These are phyloP conservation scores for Crenuchus spilurus DNA, from an alignment of 2,797 vertebrate species.

Conservation along the genomic window DNA sequence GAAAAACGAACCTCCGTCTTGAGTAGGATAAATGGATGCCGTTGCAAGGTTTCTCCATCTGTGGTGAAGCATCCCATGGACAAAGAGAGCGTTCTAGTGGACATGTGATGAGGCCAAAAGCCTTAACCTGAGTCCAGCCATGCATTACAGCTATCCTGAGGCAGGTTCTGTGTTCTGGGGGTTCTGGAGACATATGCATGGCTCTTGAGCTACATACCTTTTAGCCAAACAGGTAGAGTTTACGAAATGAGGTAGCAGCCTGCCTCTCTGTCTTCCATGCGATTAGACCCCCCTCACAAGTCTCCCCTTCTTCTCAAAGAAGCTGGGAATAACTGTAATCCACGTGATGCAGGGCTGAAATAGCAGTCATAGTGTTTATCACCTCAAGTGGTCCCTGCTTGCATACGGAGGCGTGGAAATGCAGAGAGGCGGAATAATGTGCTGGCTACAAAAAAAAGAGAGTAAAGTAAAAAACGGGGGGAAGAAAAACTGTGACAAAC, in stretches of 20 bases:
- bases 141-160: slow-evolving; percentile 50
- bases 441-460: slow-evolving; percentile 36
- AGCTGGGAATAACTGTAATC: slow-evolving; percentile 49
- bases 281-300: slow-evolving; percentile 43
- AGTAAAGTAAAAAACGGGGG: not conserved
- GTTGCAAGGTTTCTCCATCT: slow-evolving; percentile 14
- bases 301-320: slow-evolving; percentile 32
- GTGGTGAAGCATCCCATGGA: slow-evolving; percentile 20
- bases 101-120: slow-evolving; percentile 43
- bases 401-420: slow-evolving; percentile 26
- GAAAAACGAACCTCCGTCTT: too few species aligned
- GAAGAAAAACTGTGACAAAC: slow-evolving; percentile 53
- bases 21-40: slow-evolving; percentile 38
- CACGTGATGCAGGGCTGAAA: slow-evolving; percentile 51
- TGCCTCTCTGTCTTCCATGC: slow-evolving; percentile 48
- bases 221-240: slow-evolving; percentile 52
- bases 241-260: slow-evolving; percentile 44
- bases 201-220: slow-evolving; percentile 43
- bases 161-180: slow-evolving; percentile 41
- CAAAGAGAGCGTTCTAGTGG: slow-evolving; percentile 12
- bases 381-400: slow-evolving; percentile 45
- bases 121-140: slow-evolving; percentile 43
- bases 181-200: slow-evolving; percentile 34
- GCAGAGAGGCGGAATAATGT: slow-evolving; percentile 45
- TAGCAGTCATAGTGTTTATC: slow-evolving; percentile 52